Conservation (phyloP, 92 coral and sea anemone species). For the Zoanthus sociatus region DNA sequence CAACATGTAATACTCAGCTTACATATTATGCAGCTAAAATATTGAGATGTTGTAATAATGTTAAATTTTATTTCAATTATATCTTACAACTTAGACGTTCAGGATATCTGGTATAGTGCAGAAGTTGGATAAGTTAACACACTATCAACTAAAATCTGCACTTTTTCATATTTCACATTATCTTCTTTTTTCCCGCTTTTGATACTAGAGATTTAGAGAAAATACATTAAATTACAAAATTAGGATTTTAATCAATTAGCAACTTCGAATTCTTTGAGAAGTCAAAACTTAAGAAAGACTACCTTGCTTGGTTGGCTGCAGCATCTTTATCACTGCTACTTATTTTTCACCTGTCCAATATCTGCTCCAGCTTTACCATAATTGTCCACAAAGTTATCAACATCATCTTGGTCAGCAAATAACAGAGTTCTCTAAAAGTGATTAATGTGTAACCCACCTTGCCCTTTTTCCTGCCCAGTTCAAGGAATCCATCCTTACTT, state of each 20-base stretch:
- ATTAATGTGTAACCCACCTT: constrained; percentile 45
- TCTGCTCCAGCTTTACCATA: constrained; percentile 66
- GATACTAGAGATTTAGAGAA: not conserved
- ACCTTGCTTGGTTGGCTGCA: not conserved
- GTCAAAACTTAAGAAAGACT: not conserved
- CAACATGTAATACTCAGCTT: no score
- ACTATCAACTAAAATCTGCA: not conserved
- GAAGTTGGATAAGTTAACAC: not conserved
- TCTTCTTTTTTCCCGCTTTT: not conserved
- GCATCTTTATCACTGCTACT: not conserved
- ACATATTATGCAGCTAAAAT: no score
- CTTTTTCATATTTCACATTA: not conserved
- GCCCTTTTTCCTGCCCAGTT: constrained; percentile 64
- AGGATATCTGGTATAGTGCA: no score
- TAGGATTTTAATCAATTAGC: not conserved
- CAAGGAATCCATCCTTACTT: constrained; percentile 68
- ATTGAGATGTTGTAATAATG: no score
- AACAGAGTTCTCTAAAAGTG: constrained; percentile 60
- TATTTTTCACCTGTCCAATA: constrained; percentile 46
- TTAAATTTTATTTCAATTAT: no score
- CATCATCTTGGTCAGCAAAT: constrained; percentile 69
- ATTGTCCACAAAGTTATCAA: constrained; percentile 64
- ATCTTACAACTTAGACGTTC: no score
- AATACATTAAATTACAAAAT: not conserved
- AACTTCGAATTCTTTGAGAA: not conserved